Evolutionary conservation across 2,888 invertebrate genomes (phyloP), one percentile per base, ranked within the genome.

Genomic region (Melanotus villosus): DNA sequence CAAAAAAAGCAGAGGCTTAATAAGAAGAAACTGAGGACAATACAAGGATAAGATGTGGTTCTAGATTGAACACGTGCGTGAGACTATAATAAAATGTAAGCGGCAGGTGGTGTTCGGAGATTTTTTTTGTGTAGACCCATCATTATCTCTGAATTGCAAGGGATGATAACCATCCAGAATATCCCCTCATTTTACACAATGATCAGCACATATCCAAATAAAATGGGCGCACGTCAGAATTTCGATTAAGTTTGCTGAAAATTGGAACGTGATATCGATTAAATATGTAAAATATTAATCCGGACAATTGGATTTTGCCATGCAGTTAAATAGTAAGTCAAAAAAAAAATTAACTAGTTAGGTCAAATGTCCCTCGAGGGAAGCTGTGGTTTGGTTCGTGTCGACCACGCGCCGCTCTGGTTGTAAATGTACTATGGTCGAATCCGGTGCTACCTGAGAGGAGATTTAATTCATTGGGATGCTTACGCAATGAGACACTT

Each of bases 11-110:
- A n/a, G n/a, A n/a, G 57, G 45, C 18, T 30, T 47, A 60, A 60
- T 60, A 45, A 60, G 45, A 47, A 60, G 47, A 58, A 41, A 30
- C 30, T 9, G 45, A 50, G 62, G 38, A 62, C 50, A 62, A 50
- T 38, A 62, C 47, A 62, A 62, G 41, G 34, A 47, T 60, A 47
- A 47, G 59, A 62, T 62, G 62, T 38, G 52, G 62, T 62, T 34
- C 47, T 50, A 68, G 68, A 68, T 64, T 52, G 66, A 67, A 72
- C 72, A 70, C 72, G 72, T 70, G 72, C 63, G 68, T 57, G 57
- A 47, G 38, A 50, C 36, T 41, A 68, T 65, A 60, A 65, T 68
- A 68, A 68, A 68, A 64, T 70, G 66, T 50, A 58, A 64, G 19
- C 60, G 70, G 70, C 72, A 72, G 72, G 72, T 72, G 72, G 67